These are phyloP conservation scores for Penaeus monodon DNA, from an alignment of 2,888 invertebrate species.

Conservation along the genomic window DNA sequence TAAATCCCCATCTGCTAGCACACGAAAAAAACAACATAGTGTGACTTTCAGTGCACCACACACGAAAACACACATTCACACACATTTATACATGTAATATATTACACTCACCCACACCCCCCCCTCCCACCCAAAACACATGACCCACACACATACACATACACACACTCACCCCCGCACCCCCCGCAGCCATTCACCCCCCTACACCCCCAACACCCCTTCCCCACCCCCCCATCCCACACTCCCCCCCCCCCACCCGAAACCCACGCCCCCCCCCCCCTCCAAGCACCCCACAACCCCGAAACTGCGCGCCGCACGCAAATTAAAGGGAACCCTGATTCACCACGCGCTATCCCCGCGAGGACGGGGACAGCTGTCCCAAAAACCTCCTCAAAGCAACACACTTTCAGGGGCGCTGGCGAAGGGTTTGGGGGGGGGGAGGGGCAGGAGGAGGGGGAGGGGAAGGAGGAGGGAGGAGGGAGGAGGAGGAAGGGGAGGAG, in stretches of 20 bases:
- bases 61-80: too few relatives aligned
- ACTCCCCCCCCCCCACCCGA: not conserved
- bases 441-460: too few relatives aligned
- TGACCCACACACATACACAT: not conserved
- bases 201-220: not conserved
- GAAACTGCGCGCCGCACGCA: not conserved
- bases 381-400: constrained; percentile 9
- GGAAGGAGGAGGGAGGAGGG: too few relatives aligned
- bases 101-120: too few relatives aligned
- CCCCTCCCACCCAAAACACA: not conserved
- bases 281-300: not conserved
- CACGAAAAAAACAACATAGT: too few relatives aligned
- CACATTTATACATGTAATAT: too few relatives aligned
- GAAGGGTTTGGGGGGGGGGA: not conserved
- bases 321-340: not conserved
- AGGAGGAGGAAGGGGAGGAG: not conserved
- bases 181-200: not conserved
- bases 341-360: not conserved
- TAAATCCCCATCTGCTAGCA: too few relatives aligned
- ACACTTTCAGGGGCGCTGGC: not conserved
- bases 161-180: not conserved
- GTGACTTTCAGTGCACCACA: too few relatives aligned
- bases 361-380: not conserved
- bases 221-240: not conserved
- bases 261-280: too few relatives aligned